These are phyloP conservation scores for Drosophila parthenogenetica DNA, from an alignment of 2,888 invertebrate genomes.

Conservation along the genomic window DNA sequence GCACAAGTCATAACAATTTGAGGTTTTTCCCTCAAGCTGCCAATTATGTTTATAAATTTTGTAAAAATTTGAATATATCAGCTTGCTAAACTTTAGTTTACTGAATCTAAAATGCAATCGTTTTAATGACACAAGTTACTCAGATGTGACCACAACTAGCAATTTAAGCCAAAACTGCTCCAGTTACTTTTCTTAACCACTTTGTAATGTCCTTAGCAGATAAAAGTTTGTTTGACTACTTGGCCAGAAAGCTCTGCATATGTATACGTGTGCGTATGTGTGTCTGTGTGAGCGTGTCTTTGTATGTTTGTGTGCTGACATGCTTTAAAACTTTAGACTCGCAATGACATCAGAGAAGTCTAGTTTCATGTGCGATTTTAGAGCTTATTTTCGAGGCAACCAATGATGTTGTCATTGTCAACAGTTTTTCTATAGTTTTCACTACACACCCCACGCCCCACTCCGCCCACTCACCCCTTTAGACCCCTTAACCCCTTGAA, in stretches of 20 bases:
- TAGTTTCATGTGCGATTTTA: constrained; percentile 28
- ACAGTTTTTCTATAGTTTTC: constrained; percentile 10
- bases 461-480: no score
- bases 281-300: not conserved
- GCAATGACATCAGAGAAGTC: constrained; percentile 49
- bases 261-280: not conserved
- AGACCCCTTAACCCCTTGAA: not conserved
- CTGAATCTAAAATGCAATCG: not conserved
- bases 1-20: no score
- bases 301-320: not conserved
- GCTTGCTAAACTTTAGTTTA: not conserved
- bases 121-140: constrained; percentile 13
- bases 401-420: constrained; percentile 58
- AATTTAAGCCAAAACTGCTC: constrained; percentile 16
- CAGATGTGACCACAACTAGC: constrained; percentile 8
- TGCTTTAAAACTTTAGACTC: constrained; percentile 19
- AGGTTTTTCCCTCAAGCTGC: no score
- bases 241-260: constrained; percentile 7
- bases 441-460: no score
- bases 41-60: no score
- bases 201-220: constrained; percentile 18
- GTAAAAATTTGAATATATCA: not conserved
- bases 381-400: constrained; percentile 28
- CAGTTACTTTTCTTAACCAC: constrained; percentile 15
- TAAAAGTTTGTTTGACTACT: constrained; percentile 20